phyloP scores from a whole-genome alignment of 1,140 invertebrate species.

The Ceratina calcarata region DNA sequence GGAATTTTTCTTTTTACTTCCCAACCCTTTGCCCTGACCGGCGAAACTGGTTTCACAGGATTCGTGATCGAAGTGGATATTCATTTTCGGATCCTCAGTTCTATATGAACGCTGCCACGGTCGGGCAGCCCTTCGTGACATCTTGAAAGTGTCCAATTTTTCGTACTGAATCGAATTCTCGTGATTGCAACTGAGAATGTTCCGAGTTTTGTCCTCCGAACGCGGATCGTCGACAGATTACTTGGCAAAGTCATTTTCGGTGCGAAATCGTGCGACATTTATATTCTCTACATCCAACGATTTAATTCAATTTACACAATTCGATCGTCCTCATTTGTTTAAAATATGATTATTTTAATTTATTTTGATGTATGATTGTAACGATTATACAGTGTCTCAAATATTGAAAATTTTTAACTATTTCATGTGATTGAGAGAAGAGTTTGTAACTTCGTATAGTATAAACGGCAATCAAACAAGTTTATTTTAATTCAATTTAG shows the following conservation, averaged over 20 bases:
- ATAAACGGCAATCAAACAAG: too few species aligned
- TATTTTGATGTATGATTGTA: too few species aligned
- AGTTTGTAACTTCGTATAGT: too few species aligned
- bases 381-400: too few species aligned
- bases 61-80: conserved; percentile 23
- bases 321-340: too few species aligned
- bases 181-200: background rate
- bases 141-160: conserved; percentile 31
- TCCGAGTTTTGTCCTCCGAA: background rate
- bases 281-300: background rate
- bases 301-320: background rate
- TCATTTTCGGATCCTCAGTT: conserved; percentile 51
- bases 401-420: too few species aligned
- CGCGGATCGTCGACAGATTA: background rate
- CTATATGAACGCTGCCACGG: conserved; percentile 10
- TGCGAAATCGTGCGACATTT: background rate
- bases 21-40: conserved; percentile 24
- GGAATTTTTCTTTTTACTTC: conserved; percentile 29
- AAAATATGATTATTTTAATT: too few species aligned
- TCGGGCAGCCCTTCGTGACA: conserved; percentile 1
- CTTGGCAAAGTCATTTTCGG: background rate
- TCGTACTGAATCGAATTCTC: conserved; percentile 11
- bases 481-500: too few species aligned
- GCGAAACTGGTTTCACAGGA: conserved; percentile 56
- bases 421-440: too few species aligned